Base-by-base conservation (phyloP, 2,888 invertebrate species). In the Hedychridium roseum region DNA sequence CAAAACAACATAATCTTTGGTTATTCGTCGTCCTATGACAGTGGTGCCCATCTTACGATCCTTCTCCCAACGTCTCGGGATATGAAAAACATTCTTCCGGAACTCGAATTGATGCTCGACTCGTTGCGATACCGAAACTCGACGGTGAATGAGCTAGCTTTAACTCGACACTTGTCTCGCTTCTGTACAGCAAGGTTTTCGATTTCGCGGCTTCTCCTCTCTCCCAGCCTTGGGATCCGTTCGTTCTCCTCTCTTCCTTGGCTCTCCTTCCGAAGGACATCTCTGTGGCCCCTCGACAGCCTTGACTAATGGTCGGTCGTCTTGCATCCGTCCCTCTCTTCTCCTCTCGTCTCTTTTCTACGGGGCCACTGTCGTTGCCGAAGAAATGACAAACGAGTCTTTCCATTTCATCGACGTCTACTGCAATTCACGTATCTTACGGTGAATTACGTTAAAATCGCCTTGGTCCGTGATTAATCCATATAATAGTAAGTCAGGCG, bases 221-320 rank as follows among this genome's bases (percentile, higher is more conserved):
- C n/a, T n/a, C 38, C 41, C 42, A 46, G 46, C 37, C 54, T 52
- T 42, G 37, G 52, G 44, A 35, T 28, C 32, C 28, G 37, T 35
- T 15, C 41, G 40, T 47, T n/a, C 47, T 44, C 55, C 34, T 54
- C 30, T n/a, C 31, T 31, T 23, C 23, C 23, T 5, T 9, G 23
- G 12, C 42, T 27, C 45, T 58, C 44, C 50, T 48, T 54, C 51
- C 44, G 54, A 57, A 45, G 57, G 60, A 48, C 50, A 51, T 55
- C 50, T 55, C 61, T 41, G 38, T 46, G 49, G 57, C 39, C 52
- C 51, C 39, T 58, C n/a, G 58, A 58, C 58, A 59, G 61, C 46
- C 63, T 58, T 70, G 70, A 66, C 68, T 70, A 69, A 71, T 70
- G 71, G 62, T n/a, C n/a, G n/a, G n/a, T 60, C 62, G 61, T 60